Evolutionary conservation across 2,888 invertebrate species (phyloP).

Genomic region (Syrista parreyssii): DNA sequence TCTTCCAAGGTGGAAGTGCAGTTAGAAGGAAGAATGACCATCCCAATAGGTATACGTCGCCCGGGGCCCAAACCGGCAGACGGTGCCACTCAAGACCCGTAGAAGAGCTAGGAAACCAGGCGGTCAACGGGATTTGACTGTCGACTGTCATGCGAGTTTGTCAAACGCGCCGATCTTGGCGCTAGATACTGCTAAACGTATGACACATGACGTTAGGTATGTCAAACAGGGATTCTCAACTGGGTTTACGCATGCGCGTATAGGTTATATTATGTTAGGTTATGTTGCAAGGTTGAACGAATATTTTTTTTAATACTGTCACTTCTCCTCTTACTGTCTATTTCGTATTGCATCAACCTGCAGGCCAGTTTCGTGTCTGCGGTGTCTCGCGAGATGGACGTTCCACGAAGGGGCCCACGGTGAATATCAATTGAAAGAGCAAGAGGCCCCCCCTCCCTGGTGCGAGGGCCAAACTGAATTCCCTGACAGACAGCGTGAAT

Average conservation of each 20-base stretch:
- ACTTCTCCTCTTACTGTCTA: not conserved
- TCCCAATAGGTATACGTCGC: not conserved
- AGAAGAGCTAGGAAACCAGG: no score
- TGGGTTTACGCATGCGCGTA: no score
- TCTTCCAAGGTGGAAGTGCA: constrained; percentile 3
- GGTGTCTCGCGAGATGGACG: no score
- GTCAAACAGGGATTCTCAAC: no score
- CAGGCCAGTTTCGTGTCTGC: no score
- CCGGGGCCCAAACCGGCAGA: not conserved
- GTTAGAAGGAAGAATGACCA: constrained; percentile 2
- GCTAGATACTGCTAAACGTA: no score
- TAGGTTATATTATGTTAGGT: no score
- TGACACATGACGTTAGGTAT: no score
- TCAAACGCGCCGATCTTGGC: not conserved
- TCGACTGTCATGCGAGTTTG: constrained; percentile 1
- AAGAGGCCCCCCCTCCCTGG: not conserved
- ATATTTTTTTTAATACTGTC: no score
- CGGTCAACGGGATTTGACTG: constrained; percentile 1
- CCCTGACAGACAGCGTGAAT: constrained; percentile 36
- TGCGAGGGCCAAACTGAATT: constrained; percentile 35
- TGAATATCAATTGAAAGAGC: no score
- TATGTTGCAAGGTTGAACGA: no score
- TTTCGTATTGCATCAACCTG: not conserved
- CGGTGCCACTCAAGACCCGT: not conserved
- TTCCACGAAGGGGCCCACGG: no score